These are phyloP conservation scores for Cotesia typhae DNA, from an alignment of 1,140 invertebrate species.

Conservation along the genomic window DNA sequence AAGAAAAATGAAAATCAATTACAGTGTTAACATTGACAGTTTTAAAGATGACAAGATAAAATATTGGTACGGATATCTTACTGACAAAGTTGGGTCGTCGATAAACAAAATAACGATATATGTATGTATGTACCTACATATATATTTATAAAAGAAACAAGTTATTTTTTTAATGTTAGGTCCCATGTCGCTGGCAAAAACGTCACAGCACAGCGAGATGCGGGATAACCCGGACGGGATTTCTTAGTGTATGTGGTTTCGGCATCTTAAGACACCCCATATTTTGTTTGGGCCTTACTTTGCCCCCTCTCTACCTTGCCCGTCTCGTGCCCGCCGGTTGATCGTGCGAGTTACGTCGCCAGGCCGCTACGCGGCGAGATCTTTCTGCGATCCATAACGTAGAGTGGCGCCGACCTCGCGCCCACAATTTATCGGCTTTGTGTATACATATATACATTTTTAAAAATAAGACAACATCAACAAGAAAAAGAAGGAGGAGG, in stretches of 20 bases:
- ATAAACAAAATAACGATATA: too few species aligned
- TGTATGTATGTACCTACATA: too few species aligned
- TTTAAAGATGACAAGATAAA: too few species aligned
- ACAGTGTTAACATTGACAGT: too few species aligned
- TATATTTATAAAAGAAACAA: too few species aligned
- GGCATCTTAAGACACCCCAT: slow-evolving; percentile 12
- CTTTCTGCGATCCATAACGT: slow-evolving; percentile 17
- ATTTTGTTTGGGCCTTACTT: slow-evolving; percentile 1
- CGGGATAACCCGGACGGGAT: slow-evolving; percentile 3
- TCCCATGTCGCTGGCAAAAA: not conserved
- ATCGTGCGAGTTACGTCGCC: slow-evolving; percentile 16
- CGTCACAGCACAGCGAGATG: slow-evolving; percentile 5
- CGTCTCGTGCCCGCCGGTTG: slow-evolving; percentile 7
- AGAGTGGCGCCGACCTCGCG: slow-evolving; percentile 15
- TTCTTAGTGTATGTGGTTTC: not conserved
- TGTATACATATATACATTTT: not conserved
- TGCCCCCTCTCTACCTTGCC: too few species aligned
- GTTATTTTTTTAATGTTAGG: not conserved
- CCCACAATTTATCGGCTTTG: slow-evolving; percentile 3
- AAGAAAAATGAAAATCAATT: too few species aligned
- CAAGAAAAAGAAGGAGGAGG: too few species aligned
- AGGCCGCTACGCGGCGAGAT: not conserved
- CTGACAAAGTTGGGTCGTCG: too few species aligned
- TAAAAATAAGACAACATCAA: not conserved
- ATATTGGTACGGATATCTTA: too few species aligned